These are phyloP conservation scores for Drosophila kepulauana DNA, from an alignment of 1,140 invertebrate species.

Conservation along the genomic window DNA sequence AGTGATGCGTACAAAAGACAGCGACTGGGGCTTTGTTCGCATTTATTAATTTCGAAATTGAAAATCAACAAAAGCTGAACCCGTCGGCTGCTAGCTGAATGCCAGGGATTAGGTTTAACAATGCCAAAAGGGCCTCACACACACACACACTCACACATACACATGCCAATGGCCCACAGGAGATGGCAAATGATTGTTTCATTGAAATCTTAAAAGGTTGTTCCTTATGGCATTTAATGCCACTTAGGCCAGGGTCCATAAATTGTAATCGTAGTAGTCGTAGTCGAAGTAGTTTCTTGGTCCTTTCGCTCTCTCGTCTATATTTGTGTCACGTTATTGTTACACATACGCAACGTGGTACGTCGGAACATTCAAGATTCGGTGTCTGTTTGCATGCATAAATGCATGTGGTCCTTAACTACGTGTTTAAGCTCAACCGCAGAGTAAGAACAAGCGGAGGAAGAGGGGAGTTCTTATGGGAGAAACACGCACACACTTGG, in stretches of 20 bases:
- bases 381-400: slow-evolving; percentile 51
- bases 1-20: slow-evolving; percentile 16
- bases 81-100: slow-evolving; percentile 12
- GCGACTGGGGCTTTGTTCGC: slow-evolving; percentile 16
- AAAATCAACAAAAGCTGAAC: slow-evolving; percentile 64
- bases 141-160: slow-evolving; percentile 30
- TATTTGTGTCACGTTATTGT: slow-evolving; percentile 77
- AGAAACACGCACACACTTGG: slow-evolving; percentile 28
- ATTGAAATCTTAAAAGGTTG: slow-evolving; percentile 72
- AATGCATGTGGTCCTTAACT: slow-evolving; percentile 60
- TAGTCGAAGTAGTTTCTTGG: slow-evolving; percentile 15
- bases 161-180: slow-evolving; percentile 7
- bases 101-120: slow-evolving; percentile 47
- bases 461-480: background rate
- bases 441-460: background rate
- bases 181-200: slow-evolving; percentile 56
- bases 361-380: background rate
- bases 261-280: slow-evolving; percentile 8
- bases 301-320: slow-evolving; percentile 32
- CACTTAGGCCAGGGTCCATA: slow-evolving; percentile 52
- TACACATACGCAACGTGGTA: slow-evolving; percentile 64
- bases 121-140: slow-evolving; percentile 27
- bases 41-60: slow-evolving; percentile 78
- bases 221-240: slow-evolving; percentile 77
- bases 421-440: slow-evolving; percentile 67